Evolutionary conservation across 2,113 vertebrate species (phyloP).

Genomic region (Tympanuchus pallidicinctus): DNA sequence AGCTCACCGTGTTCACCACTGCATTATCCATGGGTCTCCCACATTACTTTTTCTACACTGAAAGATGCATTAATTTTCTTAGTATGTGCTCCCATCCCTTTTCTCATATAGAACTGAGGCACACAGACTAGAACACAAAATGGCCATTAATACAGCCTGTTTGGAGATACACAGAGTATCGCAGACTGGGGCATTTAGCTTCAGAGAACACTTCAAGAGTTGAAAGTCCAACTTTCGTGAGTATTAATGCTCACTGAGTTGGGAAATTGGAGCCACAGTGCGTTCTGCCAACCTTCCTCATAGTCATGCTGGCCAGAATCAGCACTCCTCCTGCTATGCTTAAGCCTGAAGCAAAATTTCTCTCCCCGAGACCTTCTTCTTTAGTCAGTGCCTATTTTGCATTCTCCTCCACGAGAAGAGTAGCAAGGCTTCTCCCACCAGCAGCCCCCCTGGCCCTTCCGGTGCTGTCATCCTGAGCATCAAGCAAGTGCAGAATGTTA

Average conservation of each 20-base stretch:
- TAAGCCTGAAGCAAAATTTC: background rate
- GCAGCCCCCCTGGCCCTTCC: background rate
- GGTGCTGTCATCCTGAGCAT: rapidly evolving
- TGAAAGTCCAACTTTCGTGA: background rate
- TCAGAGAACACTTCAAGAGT: background rate
- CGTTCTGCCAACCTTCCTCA: background rate
- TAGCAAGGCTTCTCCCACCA: background rate
- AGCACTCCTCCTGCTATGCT: background rate
- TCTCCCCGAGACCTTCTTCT: background rate
- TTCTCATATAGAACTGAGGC: background rate
- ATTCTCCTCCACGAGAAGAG: background rate
- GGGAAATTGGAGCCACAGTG: background rate
- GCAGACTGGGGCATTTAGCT: background rate
- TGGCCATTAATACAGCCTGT: background rate
- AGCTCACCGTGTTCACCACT: background rate
- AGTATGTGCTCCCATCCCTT: background rate
- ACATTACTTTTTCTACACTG: background rate
- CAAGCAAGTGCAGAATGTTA: background rate
- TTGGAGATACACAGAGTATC: background rate
- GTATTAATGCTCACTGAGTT: background rate
- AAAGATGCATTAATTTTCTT: background rate
- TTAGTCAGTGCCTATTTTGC: background rate
- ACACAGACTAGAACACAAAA: background rate
- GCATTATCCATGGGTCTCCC: background rate
- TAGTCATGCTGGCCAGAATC: background rate